Evolutionary conservation across 2,797 vertebrate species (phyloP).

Genomic region (Vespertilio murinus): DNA sequence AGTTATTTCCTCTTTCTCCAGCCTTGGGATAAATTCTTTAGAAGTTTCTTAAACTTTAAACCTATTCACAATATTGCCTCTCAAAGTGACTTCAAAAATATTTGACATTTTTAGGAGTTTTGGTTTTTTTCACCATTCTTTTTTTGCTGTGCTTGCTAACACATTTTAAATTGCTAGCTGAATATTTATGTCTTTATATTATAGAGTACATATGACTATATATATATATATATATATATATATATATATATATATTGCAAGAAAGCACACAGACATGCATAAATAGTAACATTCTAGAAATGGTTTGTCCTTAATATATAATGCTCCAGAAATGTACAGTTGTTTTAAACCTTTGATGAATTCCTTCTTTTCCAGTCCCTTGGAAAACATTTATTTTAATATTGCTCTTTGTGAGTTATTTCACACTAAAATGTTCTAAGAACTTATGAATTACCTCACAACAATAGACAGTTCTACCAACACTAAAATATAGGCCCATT

Average conservation of each 20-base stretch:
- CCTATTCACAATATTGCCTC: not conserved
- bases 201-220: not conserved
- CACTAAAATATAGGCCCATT: slow-evolving; percentile 65
- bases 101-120: not conserved
- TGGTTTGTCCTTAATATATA: not conserved
- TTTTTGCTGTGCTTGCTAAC: not conserved
- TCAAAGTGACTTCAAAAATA: not conserved
- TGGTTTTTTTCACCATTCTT: not conserved
- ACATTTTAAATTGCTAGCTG: not conserved
- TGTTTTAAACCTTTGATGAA: not conserved
- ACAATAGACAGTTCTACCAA: slow-evolving; percentile 14
- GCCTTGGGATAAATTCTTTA: not conserved
- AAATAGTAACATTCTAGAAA: not conserved
- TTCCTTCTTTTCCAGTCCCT: not conserved
- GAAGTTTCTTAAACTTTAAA: not conserved
- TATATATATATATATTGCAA: not conserved
- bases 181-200: not conserved
- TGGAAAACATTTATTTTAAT: slow-evolving; percentile 24
- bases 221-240: not conserved
- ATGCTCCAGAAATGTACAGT: not conserved
- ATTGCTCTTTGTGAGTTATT: slow-evolving; percentile 31
- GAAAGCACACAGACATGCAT: not conserved
- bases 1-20: not conserved
- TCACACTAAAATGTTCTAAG: slow-evolving; percentile 16
- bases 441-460: slow-evolving; percentile 32